phyloP scores from a whole-genome alignment of 2,888 invertebrate species.

The Lasioglossum zephyrum region DNA sequence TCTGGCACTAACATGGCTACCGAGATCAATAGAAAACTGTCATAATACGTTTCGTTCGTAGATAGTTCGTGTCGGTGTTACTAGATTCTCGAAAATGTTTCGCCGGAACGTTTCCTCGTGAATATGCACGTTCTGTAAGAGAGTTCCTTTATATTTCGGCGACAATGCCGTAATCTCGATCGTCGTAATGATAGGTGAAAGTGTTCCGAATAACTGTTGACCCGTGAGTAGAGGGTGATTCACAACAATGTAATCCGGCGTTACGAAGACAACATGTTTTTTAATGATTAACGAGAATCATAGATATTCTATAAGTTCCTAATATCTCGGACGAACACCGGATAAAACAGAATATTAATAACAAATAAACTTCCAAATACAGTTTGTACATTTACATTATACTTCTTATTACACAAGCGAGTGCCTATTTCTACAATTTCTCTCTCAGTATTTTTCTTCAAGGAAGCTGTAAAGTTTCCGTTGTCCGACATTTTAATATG shows the following conservation, averaged over 20 bases:
- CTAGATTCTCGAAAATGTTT: slow-evolving; percentile 49
- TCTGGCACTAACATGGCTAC: slow-evolving; percentile 75
- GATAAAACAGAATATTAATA: slow-evolving; percentile 29
- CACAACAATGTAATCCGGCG: slow-evolving; percentile 59
- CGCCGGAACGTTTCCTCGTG: slow-evolving; percentile 5
- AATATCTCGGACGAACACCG: slow-evolving; percentile 47
- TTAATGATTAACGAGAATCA: slow-evolving; percentile 32
- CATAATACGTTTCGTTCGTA: slow-evolving; percentile 66
- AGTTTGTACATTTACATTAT: slow-evolving; percentile 52
- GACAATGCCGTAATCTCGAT: slow-evolving; percentile 36
- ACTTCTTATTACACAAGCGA: slow-evolving; percentile 39
- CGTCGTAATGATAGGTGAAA: slow-evolving; percentile 65
- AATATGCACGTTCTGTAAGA: slow-evolving; percentile 22
- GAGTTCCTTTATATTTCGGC: slow-evolving; percentile 24
- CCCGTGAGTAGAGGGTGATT: slow-evolving; percentile 60
- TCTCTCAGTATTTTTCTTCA: slow-evolving; percentile 21
- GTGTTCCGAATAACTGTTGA: slow-evolving; percentile 66
- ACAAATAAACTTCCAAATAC: slow-evolving; percentile 21
- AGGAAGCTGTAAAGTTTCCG: slow-evolving; percentile 25
- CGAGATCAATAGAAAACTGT: slow-evolving; percentile 77
- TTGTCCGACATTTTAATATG: slow-evolving; percentile 75
- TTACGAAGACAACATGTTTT: slow-evolving; percentile 41
- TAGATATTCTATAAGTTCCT: slow-evolving; percentile 61
- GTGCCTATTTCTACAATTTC: slow-evolving; percentile 43
- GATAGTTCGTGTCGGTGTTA: slow-evolving; percentile 31